Evolutionary conservation across 2,888 invertebrate genomes (phyloP).

Genomic region (Xanthia togata): DNA sequence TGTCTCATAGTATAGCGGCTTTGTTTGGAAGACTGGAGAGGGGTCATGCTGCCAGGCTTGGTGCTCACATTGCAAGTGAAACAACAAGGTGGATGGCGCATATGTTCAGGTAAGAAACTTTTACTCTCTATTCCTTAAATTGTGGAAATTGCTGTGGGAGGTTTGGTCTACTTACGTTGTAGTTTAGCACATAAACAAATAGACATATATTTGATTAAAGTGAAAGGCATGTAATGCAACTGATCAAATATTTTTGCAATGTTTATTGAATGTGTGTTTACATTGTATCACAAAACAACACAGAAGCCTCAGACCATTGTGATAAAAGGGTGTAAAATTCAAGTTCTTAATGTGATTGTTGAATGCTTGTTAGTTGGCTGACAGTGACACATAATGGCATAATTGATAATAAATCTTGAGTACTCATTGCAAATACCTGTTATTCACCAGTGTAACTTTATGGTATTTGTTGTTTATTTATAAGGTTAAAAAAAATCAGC

Average conservation of each 20-base stretch:
- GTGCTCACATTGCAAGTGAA: conserved; percentile 95
- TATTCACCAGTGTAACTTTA: conserved; percentile 3
- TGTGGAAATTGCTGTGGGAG: background rate
- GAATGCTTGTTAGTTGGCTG: conserved; percentile 2
- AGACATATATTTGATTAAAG: background rate
- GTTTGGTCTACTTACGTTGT: background rate
- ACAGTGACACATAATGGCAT: conserved; percentile 14
- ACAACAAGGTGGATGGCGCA: conserved; percentile 96
- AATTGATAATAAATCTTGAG: conserved; percentile 34
- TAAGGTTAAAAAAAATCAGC: background rate
- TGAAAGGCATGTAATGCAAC: conserved; percentile 29
- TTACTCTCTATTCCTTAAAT: conserved; percentile 11
- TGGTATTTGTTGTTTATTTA: conserved; percentile 2
- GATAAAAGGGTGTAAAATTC: conserved; percentile 5
- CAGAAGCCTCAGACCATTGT: background rate
- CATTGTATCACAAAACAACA: conserved; percentile 22
- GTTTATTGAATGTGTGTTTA: conserved; percentile 34
- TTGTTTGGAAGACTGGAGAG: conserved; percentile 96
- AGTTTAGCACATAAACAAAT: conserved; percentile 2
- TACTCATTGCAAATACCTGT: background rate
- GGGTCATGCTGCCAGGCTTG: conserved; percentile 94
- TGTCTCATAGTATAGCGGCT: conserved; percentile 97
- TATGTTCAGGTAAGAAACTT: conserved; percentile 93
- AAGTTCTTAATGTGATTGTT: conserved; percentile 18
- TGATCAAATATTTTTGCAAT: conserved; percentile 36